Evolutionary conservation across 1,140 invertebrate species (phyloP).

Genomic region (Drosophila burlai): DNA sequence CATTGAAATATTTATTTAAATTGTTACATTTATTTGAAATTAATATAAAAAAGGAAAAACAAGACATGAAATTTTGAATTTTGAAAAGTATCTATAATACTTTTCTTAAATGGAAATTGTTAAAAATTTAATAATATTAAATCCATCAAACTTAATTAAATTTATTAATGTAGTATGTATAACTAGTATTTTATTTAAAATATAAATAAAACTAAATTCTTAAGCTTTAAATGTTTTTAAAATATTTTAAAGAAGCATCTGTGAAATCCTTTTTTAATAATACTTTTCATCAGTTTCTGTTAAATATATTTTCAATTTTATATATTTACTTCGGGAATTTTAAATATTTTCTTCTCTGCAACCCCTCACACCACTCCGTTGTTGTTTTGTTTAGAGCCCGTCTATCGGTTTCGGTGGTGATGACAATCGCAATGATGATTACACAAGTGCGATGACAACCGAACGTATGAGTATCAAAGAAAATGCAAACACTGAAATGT

Average conservation of each 20-base stretch:
- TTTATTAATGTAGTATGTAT: not conserved
- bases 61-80: too few relatives aligned
- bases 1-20: too few relatives aligned
- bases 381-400: conserved; percentile 8
- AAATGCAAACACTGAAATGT: conserved; percentile 74
- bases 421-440: conserved; percentile 64
- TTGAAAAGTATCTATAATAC: too few relatives aligned
- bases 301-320: not conserved
- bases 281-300: not conserved
- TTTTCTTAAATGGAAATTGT: too few relatives aligned
- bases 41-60: too few relatives aligned
- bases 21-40: too few relatives aligned
- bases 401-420: conserved; percentile 32
- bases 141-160: too few relatives aligned
- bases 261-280: not conserved
- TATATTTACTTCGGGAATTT: not conserved
- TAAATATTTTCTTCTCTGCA: not conserved
- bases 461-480: conserved; percentile 55
- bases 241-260: not conserved
- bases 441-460: conserved; percentile 71
- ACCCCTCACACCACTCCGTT: not conserved
- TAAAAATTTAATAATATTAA: too few relatives aligned
- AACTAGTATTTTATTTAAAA: not conserved
- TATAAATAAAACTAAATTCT: not conserved
- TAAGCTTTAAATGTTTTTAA: not conserved